phyloP scores from a whole-genome alignment of 2,113 vertebrate species.

The Corythaixoides concolor region DNA sequence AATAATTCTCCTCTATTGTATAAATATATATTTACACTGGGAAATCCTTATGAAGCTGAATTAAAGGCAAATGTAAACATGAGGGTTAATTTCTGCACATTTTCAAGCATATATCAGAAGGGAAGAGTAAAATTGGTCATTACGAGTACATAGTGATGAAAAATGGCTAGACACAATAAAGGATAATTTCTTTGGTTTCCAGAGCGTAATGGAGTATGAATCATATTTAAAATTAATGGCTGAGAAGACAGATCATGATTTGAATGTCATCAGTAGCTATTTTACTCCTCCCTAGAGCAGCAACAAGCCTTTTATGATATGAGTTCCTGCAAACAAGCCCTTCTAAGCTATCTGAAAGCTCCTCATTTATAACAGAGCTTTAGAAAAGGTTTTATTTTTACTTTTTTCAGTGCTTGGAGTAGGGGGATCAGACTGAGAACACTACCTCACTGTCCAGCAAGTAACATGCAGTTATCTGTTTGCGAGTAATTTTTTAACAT shows the following conservation, averaged over 20 bases:
- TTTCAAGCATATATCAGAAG: slow-evolving; percentile 55
- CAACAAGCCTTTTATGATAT: slow-evolving; percentile 70
- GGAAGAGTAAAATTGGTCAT: slow-evolving; percentile 72
- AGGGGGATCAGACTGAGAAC: not conserved
- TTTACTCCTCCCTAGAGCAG: slow-evolving; percentile 71
- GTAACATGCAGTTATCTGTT: not conserved
- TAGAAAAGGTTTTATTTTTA: slow-evolving; percentile 44
- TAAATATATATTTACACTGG: slow-evolving; percentile 68
- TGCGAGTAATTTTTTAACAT: not conserved
- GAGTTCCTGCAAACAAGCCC: slow-evolving; percentile 63
- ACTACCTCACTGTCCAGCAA: not conserved
- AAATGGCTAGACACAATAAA: slow-evolving; percentile 75
- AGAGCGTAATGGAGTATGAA: slow-evolving; percentile 76
- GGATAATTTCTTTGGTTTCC: slow-evolving; percentile 78
- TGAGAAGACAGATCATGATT: slow-evolving; percentile 76
- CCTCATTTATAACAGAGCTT: slow-evolving; percentile 63
- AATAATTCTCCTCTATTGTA: slow-evolving; percentile 69
- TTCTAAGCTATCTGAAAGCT: slow-evolving; percentile 64
- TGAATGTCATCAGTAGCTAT: slow-evolving; percentile 78
- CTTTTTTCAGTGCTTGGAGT: slow-evolving; percentile 6
- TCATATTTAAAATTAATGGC: slow-evolving; percentile 81
- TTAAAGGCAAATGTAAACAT: slow-evolving; percentile 70
- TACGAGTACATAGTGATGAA: slow-evolving; percentile 72
- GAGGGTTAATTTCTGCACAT: slow-evolving; percentile 65
- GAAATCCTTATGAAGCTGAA: slow-evolving; percentile 64